These are phyloP conservation scores for Drosophila aff. DNA, from an alignment of 1,140 invertebrate species.

Conservation along the genomic window DNA sequence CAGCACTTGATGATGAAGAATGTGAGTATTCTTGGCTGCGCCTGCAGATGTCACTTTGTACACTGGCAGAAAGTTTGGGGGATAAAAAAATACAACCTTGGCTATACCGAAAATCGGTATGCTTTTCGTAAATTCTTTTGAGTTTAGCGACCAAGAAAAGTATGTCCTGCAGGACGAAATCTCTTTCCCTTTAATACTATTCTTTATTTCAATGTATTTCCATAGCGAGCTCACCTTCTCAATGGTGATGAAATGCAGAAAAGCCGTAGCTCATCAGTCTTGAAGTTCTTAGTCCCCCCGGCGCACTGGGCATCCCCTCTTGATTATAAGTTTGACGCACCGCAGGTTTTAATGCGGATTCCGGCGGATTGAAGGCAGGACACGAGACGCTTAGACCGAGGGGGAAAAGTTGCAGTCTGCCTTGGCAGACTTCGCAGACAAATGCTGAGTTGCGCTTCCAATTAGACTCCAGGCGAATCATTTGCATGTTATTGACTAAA, in stretches of 20 bases:
- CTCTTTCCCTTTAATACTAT: neutral
- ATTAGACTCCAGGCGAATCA: conserved; percentile 68
- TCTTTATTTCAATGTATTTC: conserved; percentile 13
- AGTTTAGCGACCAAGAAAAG: neutral
- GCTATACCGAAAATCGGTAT: neutral
- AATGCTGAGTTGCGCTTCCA: conserved; percentile 66
- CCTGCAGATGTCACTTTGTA: conserved; percentile 40
- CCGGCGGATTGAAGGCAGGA: conserved; percentile 15
- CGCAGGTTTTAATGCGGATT: conserved; percentile 59
- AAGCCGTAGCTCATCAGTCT: conserved; percentile 67
- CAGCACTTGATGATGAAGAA: conserved; percentile 71
- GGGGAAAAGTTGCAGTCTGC: conserved; percentile 45
- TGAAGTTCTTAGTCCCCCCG: conserved; percentile 9
- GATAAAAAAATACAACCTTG: neutral
- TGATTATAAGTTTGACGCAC: conserved; percentile 66
- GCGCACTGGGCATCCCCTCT: conserved; percentile 40
- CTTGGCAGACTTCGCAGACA: conserved; percentile 25
- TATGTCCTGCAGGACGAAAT: neutral
- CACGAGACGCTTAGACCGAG: conserved; percentile 1
- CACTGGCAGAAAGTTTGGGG: conserved; percentile 13
- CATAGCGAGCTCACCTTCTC: conserved; percentile 11
- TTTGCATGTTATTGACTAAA: conserved; percentile 83
- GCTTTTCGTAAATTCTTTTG: too few relatives aligned
- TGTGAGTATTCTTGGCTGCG: conserved; percentile 61
- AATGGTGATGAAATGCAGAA: conserved; percentile 61